Evolutionary conservation across 2,888 invertebrate genomes (phyloP), one percentile per base, ranked within the genome.

Genomic region (Nymphalis polychloros): DNA sequence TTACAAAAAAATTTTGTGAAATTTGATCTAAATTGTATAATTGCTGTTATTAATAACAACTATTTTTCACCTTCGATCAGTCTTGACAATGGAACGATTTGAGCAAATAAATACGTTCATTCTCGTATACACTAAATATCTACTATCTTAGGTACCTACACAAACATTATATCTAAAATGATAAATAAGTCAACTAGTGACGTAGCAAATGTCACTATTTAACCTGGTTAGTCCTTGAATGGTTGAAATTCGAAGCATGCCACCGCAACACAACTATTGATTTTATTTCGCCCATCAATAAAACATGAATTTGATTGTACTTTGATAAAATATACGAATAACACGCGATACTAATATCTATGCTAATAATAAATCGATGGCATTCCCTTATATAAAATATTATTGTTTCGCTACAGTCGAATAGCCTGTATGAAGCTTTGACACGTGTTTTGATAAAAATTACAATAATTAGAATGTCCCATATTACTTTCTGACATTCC

Each of bases 211-310:
- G 59, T 68, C 64, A 53, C 52, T 50, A 41, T 50, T 64, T 63
- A 62, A 65, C 68, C 67, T 41, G 68, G 19, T 62, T 70, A 64
- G 35, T 41, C 62, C 64, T 68, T 59, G 59, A 61, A 62, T 59
- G 20, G 52, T 35, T 31, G n/a, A 27, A 60, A 62, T 62, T 13
- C 19, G 35, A 8, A 62, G 35, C n/a, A 31, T 49, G 16, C 50
- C 41, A 47, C 17, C 53, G 31, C 35, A 59, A 53, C 27, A 41
- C 60, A 35, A 47, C 17, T 59, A 57, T 57, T 27, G 41, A 57
- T 57, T 53, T 27, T 50, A 50, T 50, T 27, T 53, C 7, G 10
- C 1, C 19, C 35, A 31, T 57, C 55, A 35, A 31, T 57, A 31
- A 8, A 35, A 31, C 35, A 35, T 35, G 31, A 35, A 2, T n/a